phyloP scores from a whole-genome alignment of 2,113 vertebrate species.

The Piprites chloris region DNA sequence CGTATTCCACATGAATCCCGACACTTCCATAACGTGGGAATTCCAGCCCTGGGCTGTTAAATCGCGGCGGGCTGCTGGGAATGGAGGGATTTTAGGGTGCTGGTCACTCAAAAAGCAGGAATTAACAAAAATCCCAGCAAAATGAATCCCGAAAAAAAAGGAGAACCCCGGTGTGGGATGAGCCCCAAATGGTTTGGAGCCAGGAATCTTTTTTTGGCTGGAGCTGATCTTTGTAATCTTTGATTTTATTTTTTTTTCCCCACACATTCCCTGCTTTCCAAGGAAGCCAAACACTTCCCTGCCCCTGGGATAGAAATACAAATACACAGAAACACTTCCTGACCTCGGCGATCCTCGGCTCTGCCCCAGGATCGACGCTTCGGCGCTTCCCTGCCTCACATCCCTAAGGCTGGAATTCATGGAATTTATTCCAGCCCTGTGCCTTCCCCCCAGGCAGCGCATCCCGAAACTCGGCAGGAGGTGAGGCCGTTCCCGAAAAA shows the following conservation, averaged over 20 bases:
- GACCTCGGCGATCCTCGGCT: background rate
- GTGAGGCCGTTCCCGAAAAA: background rate
- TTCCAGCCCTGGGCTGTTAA: background rate
- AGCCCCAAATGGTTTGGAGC: accelerated
- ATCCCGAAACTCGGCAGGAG: background rate
- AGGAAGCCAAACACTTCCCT: background rate
- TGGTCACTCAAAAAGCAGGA: background rate
- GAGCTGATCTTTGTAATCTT: background rate
- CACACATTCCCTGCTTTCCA: accelerated
- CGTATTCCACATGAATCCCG: background rate
- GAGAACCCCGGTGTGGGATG: background rate
- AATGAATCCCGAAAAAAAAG: background rate
- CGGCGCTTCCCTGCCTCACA: accelerated
- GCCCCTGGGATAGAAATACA: background rate
- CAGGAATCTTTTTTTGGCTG: background rate
- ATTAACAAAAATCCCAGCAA: background rate
- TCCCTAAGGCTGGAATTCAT: background rate
- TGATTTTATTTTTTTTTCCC: background rate
- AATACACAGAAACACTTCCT: background rate
- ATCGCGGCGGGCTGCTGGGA: background rate
- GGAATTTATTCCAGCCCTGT: background rate
- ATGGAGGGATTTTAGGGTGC: accelerated
- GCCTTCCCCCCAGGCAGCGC: accelerated
- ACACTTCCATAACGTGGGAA: background rate
- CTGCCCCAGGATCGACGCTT: accelerated